Evolutionary conservation across 2,113 vertebrate species (phyloP).

Genomic region (Cottus gobio): DNA sequence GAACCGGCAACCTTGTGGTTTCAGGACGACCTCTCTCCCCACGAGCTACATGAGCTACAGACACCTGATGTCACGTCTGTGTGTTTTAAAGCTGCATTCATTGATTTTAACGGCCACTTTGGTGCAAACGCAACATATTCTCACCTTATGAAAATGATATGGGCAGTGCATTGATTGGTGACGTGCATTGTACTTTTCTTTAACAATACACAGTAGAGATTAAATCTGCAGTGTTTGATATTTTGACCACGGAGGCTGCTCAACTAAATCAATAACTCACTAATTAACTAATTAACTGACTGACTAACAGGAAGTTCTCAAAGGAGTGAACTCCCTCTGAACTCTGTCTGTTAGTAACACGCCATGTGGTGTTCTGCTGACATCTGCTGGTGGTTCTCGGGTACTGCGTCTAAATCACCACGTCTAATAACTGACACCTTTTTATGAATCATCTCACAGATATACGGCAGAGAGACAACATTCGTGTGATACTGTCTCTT

Average conservation of each 20-base stretch:
- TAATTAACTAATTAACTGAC: too few species aligned
- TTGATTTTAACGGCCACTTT: neutral
- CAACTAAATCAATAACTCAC: neutral
- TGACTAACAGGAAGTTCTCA: neutral
- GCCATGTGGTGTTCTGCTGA: constrained; percentile 54
- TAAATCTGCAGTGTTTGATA: neutral
- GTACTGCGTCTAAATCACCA: neutral
- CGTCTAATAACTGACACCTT: neutral
- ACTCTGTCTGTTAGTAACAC: neutral
- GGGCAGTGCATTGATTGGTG: neutral
- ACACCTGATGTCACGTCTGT: neutral
- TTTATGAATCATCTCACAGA: neutral
- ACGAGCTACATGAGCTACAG: too few species aligned
- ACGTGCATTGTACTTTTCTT: neutral
- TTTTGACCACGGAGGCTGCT: neutral
- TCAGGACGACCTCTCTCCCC: too few species aligned
- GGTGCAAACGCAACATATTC: neutral
- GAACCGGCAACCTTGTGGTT: too few species aligned
- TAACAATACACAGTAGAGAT: neutral
- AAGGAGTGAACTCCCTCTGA: neutral
- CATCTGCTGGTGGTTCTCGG: constrained; percentile 87
- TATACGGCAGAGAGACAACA: neutral
- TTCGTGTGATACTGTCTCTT: neutral
- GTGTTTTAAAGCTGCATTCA: neutral
- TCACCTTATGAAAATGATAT: neutral